Evolutionary conservation across 2,888 invertebrate species (phyloP).

Genomic region (Tigriopus californicus): DNA sequence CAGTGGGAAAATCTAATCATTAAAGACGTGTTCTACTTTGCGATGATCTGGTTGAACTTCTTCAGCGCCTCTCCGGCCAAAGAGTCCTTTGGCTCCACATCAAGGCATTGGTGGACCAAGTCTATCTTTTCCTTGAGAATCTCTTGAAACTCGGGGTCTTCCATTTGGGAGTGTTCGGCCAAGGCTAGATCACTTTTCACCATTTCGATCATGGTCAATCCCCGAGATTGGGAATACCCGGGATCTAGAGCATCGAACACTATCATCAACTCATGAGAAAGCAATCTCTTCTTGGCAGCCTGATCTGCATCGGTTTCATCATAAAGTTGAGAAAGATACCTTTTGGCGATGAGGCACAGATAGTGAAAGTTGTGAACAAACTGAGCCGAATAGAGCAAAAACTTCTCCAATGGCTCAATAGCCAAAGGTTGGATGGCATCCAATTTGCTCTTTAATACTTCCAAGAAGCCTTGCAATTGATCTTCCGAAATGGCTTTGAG

Average conservation of each 20-base stretch:
- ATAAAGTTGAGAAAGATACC: not conserved
- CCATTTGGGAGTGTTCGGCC: not conserved
- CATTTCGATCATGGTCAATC: not conserved
- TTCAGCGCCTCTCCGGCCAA: not conserved
- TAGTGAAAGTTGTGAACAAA: not conserved
- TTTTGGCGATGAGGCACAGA: not conserved
- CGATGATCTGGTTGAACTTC: no score
- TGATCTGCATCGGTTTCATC: not conserved
- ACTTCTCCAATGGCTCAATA: not conserved
- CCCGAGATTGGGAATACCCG: not conserved
- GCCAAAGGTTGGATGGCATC: not conserved
- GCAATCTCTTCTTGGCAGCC: not conserved
- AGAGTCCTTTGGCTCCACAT: not conserved
- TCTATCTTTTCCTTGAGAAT: not conserved
- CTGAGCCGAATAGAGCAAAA: not conserved
- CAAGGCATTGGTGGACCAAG: not conserved
- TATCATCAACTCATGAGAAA: not conserved
- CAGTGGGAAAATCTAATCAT: no score
- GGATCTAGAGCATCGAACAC: not conserved
- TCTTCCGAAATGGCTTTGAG: not conserved
- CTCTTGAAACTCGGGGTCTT: not conserved
- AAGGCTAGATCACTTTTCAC: not conserved
- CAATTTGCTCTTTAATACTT: not conserved
- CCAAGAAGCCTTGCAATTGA: not conserved
- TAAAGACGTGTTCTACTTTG: no score